phyloP scores from a whole-genome alignment of 2,797 vertebrate species.

The Amblyraja radiata region DNA sequence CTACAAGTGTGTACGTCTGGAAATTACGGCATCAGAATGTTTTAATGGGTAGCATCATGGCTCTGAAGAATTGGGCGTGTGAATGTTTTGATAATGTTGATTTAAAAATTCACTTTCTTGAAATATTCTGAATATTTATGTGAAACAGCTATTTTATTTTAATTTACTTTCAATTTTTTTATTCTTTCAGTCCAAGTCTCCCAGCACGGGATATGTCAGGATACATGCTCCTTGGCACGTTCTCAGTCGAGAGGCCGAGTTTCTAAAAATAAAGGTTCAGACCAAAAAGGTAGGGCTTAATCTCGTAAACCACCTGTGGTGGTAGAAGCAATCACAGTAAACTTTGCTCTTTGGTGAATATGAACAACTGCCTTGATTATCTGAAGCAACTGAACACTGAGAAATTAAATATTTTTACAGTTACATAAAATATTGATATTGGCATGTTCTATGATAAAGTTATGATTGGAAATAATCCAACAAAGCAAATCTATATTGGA shows the following conservation, averaged over 20 bases:
- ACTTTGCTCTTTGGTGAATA: background rate
- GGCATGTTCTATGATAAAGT: background rate
- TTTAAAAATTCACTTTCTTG: background rate
- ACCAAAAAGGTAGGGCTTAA: conserved; percentile 79
- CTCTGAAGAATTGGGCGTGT: conserved; percentile 40
- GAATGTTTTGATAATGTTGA: conserved; percentile 44
- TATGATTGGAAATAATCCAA: background rate
- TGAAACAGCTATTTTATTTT: conserved; percentile 40
- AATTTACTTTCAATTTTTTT: conserved; percentile 39
- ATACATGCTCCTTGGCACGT: conserved; percentile 90
- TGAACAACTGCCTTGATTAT: background rate
- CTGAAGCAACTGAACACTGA: background rate
- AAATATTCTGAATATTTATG: background rate
- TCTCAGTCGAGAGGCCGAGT: conserved; percentile 89
- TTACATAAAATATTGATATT: background rate
- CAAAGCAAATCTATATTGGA: background rate
- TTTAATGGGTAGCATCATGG: conserved; percentile 41
- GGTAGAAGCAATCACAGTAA: background rate
- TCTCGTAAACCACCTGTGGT: background rate
- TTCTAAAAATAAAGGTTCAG: conserved; percentile 94
- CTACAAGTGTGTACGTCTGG: background rate
- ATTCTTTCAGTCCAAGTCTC: conserved; percentile 66
- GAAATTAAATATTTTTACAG: background rate
- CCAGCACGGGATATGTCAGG: conserved; percentile 73
- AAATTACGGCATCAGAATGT: background rate